Evolutionary conservation across 2,888 invertebrate species (phyloP), one percentile per base, ranked within the genome.

Genomic region (Seladonia tumulorum): DNA sequence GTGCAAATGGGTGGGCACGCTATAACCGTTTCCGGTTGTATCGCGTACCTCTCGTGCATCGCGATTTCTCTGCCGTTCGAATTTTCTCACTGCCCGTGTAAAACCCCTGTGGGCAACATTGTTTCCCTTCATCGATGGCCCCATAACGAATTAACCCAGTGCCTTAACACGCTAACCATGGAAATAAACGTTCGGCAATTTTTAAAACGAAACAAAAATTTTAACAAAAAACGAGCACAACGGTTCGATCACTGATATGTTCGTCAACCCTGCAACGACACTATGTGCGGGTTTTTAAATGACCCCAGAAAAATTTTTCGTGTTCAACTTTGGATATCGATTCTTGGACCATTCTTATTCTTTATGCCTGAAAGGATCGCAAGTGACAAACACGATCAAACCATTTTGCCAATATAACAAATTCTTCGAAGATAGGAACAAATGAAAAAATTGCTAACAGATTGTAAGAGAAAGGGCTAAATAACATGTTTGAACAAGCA

Each of bases 1-100:
- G 82, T 66, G 78, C 81, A 83, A 87, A 87, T 87, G 80, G 83
- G 49, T 53, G 76, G 70, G 76, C 75, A 75, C 57, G 76, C 74
- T 63, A 57, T 80, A 83, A 86, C 86, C 73, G 57, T 86, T 86
- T 87, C 87, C 87, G 87, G 83, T 81, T 81, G 57, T 49, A 78
- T 72, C 53, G 75, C 47, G 74, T 47, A 45, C 75, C 75, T 60
- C 75, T 39, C 57, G 22, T 25, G 73, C 82, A 76, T 74, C 60
- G 77, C 53, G 76, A 84, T 80, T 86, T 75, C 81, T 79, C 79
- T 76, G 79, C 45, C 70, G 47, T 82, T 60, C 35, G 79, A 77
- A 80, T 79, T 77, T 82, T 85, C 86, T 85, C 86, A 77, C 77
- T 66, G 49, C 47, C 45, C 76, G 39, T 42, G 39, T 42, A 42